Base-by-base conservation (phyloP, 2,797 vertebrate genomes). In the Moxostoma hubbsi region DNA sequence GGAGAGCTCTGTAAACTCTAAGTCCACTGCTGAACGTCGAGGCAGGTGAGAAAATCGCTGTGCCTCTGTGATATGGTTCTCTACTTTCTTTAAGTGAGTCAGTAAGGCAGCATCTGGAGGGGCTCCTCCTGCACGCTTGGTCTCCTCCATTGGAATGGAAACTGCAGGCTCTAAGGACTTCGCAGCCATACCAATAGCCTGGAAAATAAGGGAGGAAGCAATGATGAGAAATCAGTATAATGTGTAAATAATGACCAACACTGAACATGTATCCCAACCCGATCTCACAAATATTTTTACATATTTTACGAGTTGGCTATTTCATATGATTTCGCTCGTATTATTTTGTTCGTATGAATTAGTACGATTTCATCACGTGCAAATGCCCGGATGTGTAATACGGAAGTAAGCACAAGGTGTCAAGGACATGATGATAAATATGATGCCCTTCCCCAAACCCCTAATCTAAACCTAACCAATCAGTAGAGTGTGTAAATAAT, bases 31-130 rank as follows among this genome's bases (percentile, higher is more conserved):
- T 0, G 98, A 98, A 86, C 98, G 96, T 13, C 96, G 97, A 5
- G 98, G 98, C 57, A 99, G 95, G 87, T 99, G 98, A 66, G 96
- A 97, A 89, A 99, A 99, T 81, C 97, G 94, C 90, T 98, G 97
- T 0, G 97, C 98, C 71, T 99, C 98, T 0, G 97, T 99, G 89
- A 99, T 99, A 88, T 98, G 96, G 90, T 99, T 99, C 90, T 99
- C 97, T 88, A 99, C 97, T 87, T 99, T 99, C 93, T 98, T 99
- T 89, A 99, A 90, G 91, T 98, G 98, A 84, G 92, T 96, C 90
- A 98, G 93, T 83, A 98, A 91, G 0, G 96, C 92, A 0, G 95
- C 94, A 53, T 98, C 97, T 45, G 90, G 92, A 6, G 92, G 94
- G 0, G 94, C 86, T 18, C 91, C 92, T 0, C 86, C 80, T 0